Conservation (phyloP, 2,113 vertebrate species). For the Saguinus imperator region DNA sequence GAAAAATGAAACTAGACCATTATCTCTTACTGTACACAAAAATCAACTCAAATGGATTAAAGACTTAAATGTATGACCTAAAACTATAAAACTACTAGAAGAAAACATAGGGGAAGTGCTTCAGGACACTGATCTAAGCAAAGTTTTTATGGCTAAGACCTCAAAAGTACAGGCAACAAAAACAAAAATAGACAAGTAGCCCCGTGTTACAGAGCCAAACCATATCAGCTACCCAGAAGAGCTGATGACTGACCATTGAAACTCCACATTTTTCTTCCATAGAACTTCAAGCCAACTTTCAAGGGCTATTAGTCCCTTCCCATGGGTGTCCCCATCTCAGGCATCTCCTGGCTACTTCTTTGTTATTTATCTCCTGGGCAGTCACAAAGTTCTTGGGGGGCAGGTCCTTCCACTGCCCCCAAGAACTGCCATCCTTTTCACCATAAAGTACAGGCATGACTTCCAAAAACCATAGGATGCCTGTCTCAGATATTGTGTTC, state of each 20-base stretch:
- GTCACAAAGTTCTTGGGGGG: neutral
- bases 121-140: too few species aligned
- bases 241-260: neutral
- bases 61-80: too few species aligned
- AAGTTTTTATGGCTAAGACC: too few species aligned
- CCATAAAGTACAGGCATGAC: neutral
- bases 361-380: neutral
- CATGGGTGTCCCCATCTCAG: neutral
- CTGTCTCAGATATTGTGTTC: neutral
- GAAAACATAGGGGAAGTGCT: too few species aligned
- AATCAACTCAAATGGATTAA: too few species aligned
- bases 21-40: too few species aligned
- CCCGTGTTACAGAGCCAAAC: too few species aligned
- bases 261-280: neutral
- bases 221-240: neutral
- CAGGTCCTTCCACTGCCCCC: neutral
- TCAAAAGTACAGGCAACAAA: too few species aligned
- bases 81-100: too few species aligned
- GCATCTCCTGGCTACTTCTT: neutral
- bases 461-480: neutral
- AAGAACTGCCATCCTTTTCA: neutral
- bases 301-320: neutral
- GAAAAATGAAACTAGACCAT: too few species aligned
- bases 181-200: too few species aligned
- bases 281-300: neutral